phyloP scores from a whole-genome alignment of 2,797 vertebrate species.

The Corythornis leucogaster region DNA sequence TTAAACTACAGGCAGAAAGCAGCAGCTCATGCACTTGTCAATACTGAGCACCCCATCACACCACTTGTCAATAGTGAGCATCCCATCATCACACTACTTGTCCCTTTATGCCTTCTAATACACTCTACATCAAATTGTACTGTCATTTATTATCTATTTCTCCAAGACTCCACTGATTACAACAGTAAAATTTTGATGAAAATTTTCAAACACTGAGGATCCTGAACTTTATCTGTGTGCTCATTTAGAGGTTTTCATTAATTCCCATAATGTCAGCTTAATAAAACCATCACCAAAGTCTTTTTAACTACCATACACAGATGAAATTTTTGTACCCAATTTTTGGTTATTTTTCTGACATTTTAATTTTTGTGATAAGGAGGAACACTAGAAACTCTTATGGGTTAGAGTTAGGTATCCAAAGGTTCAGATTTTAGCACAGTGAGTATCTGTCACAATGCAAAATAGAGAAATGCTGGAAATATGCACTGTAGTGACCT shows the following conservation, averaged over 20 bases:
- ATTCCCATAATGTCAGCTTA: not conserved
- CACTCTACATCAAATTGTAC: not conserved
- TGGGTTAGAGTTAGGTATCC: not conserved
- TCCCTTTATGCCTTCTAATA: not conserved
- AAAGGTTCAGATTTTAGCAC: not conserved
- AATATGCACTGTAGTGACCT: not conserved
- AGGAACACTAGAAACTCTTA: not conserved
- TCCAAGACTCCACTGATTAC: not conserved
- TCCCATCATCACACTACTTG: not conserved
- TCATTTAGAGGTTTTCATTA: not conserved
- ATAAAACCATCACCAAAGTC: not conserved
- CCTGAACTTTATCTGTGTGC: not conserved
- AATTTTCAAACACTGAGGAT: not conserved
- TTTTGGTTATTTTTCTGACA: no score
- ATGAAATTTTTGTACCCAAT: not conserved
- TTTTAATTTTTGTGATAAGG: not conserved
- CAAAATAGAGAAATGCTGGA: not conserved
- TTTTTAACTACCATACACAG: accelerated
- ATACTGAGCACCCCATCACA: accelerated
- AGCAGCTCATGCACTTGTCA: not conserved
- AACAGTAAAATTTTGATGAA: not conserved
- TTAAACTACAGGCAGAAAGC: not conserved
- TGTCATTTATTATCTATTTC: not conserved
- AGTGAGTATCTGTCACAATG: not conserved
- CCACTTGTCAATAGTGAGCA: not conserved